These are phyloP conservation scores for Melinaea menophilus DNA, from an alignment of 2,888 invertebrate genomes.

Conservation along the genomic window DNA sequence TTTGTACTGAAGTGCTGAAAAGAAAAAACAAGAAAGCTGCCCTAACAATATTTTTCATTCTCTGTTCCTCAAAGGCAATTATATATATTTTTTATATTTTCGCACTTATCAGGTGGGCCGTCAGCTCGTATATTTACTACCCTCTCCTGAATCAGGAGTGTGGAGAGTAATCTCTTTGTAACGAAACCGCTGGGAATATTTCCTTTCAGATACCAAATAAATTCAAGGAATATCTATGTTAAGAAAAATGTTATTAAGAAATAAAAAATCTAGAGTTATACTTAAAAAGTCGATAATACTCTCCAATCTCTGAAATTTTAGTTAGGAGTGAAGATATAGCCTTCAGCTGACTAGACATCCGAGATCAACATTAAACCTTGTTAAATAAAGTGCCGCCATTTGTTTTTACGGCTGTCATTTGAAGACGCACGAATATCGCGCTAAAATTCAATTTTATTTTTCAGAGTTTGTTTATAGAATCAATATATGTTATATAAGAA, in stretches of 20 bases:
- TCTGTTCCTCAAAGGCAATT: too few relatives aligned
- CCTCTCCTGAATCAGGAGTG: too few relatives aligned
- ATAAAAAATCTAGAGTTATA: background rate
- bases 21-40: too few relatives aligned
- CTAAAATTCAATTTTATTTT: background rate
- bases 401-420: constrained; percentile 37
- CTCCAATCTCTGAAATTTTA: background rate
- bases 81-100: too few relatives aligned
- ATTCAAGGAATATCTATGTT: too few relatives aligned
- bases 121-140: too few relatives aligned
- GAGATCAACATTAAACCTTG: constrained; percentile 18
- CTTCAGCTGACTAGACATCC: constrained; percentile 11
- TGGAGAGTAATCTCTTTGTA: too few relatives aligned
- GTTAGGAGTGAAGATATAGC: background rate
- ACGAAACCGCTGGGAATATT: too few relatives aligned
- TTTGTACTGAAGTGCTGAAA: too few relatives aligned
- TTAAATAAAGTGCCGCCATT: constrained; percentile 32
- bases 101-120: too few relatives aligned
- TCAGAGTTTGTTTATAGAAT: background rate
- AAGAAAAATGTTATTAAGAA: background rate
- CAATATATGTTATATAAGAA: background rate
- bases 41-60: too few relatives aligned
- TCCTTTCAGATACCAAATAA: too few relatives aligned
- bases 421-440: constrained; percentile 21
- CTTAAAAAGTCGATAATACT: background rate